Evolutionary conservation across 2,797 vertebrate genomes (phyloP).

Genomic region (Enteromius unitaeniatus): DNA sequence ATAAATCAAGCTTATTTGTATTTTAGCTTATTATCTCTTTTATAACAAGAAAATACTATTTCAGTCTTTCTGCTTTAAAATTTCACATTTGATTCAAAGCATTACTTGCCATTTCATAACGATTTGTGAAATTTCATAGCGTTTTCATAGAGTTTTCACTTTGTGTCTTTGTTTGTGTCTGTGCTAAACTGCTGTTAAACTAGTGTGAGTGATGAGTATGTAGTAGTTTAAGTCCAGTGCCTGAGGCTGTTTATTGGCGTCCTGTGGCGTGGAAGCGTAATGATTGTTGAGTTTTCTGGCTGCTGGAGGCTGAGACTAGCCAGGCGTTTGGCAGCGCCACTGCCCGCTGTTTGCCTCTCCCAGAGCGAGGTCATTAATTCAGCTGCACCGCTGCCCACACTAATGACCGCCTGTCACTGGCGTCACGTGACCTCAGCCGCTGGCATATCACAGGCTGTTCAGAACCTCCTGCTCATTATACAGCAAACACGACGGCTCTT

Average conservation of each 20-base stretch:
- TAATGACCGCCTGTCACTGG: conserved; percentile 66
- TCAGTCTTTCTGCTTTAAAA: not conserved
- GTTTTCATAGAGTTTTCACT: not conserved
- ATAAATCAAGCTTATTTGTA: not conserved
- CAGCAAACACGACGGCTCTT: conserved; percentile 56
- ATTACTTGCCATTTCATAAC: not conserved
- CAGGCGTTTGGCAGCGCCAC: conserved; percentile 68
- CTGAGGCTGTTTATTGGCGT: conserved; percentile 35
- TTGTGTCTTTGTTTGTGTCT: not conserved
- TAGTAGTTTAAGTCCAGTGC: conserved; percentile 31
- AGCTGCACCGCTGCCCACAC: conserved; percentile 64
- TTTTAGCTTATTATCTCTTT: no score
- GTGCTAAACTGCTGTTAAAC: not conserved
- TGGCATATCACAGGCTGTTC: conserved; percentile 29
- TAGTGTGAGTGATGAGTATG: not conserved
- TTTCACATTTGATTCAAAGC: not conserved
- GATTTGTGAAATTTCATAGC: not conserved
- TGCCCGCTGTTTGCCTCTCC: conserved; percentile 70
- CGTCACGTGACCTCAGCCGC: not conserved
- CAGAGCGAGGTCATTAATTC: conserved; percentile 73
- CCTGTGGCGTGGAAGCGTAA: conserved; percentile 47
- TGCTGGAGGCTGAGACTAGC: conserved; percentile 52
- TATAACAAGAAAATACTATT: not conserved
- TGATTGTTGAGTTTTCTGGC: conserved; percentile 28
- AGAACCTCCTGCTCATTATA: conserved; percentile 45